phyloP scores from a whole-genome alignment of 2,113 vertebrate species.

The Rynchops niger region DNA sequence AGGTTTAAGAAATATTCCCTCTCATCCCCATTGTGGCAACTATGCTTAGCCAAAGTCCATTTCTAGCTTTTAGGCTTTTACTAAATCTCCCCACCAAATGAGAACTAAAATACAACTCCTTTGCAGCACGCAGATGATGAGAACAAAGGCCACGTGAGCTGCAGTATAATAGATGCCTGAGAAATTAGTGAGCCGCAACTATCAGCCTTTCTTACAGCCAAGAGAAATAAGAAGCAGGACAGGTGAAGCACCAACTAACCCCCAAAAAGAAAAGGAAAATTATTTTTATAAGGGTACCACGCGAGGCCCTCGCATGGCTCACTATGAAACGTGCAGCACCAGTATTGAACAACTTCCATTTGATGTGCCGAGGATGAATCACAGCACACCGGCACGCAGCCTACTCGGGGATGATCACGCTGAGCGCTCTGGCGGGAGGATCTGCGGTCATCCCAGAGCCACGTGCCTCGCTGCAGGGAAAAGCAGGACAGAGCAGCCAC shows the following conservation, averaged over 20 bases:
- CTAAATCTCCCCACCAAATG: background rate
- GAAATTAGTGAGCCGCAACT: background rate
- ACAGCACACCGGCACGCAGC: background rate
- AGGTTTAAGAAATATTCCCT: background rate
- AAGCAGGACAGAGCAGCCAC: background rate
- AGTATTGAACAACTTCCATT: background rate
- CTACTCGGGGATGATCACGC: background rate
- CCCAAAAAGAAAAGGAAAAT: background rate
- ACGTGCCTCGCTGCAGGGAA: background rate
- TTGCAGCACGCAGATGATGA: background rate
- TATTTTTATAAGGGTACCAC: accelerated
- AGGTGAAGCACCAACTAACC: background rate
- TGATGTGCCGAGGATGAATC: background rate
- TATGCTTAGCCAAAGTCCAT: background rate
- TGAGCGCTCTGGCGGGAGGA: background rate
- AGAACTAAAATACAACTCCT: background rate
- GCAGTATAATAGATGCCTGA: background rate
- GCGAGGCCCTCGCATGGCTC: accelerated
- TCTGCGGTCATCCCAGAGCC: background rate
- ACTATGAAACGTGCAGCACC: accelerated
- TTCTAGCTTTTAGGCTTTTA: background rate
- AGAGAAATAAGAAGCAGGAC: background rate
- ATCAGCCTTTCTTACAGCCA: background rate
- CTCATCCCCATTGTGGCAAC: background rate
- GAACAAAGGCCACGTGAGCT: background rate